Conservation (phyloP, 2,113 vertebrate genomes). For the Menidia beryllina region DNA sequence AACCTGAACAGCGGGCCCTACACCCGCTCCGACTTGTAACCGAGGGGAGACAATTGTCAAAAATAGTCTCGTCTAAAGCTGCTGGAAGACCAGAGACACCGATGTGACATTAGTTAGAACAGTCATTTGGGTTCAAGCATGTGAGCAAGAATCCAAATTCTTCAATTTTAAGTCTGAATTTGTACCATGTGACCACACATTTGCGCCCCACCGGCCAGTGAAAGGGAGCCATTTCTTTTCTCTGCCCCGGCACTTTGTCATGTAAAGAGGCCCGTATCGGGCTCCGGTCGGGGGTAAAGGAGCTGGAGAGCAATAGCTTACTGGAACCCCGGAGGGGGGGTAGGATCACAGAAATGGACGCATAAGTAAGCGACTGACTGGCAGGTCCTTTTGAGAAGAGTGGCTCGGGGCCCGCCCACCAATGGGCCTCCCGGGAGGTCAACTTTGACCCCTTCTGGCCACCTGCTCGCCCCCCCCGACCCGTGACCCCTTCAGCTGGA, state of each 20-base stretch:
- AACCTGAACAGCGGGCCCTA: slow-evolving; percentile 26
- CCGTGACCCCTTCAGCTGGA: slow-evolving; percentile 65
- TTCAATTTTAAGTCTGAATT: slow-evolving; percentile 68
- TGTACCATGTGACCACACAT: slow-evolving; percentile 70
- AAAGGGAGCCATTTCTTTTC: slow-evolving; percentile 69
- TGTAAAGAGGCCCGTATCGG: slow-evolving; percentile 82
- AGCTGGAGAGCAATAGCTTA: slow-evolving; percentile 52
- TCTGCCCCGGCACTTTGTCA: slow-evolving; percentile 78
- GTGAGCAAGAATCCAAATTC: slow-evolving; percentile 23
- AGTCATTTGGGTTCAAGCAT: slow-evolving; percentile 6
- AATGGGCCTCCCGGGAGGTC: slow-evolving; percentile 69
- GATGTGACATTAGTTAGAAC: slow-evolving; percentile 2
- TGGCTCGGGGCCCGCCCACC: slow-evolving; percentile 57
- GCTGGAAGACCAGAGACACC: slow-evolving; percentile 7
- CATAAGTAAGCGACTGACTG: slow-evolving; percentile 80
- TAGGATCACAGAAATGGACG: slow-evolving; percentile 52
- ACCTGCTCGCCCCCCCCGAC: slow-evolving; percentile 76
- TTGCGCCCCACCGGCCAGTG: slow-evolving; percentile 62
- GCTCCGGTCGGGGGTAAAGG: slow-evolving; percentile 64
- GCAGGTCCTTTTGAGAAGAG: slow-evolving; percentile 71
- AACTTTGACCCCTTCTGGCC: slow-evolving; percentile 74
- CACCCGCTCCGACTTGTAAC: slow-evolving; percentile 6
- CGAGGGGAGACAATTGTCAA: background rate
- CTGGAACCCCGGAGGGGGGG: slow-evolving; percentile 67
- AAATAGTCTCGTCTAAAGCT: slow-evolving; percentile 14